Evolutionary conservation across 1,140 invertebrate species (phyloP).

Genomic region (Drosophila nigrodunni): DNA sequence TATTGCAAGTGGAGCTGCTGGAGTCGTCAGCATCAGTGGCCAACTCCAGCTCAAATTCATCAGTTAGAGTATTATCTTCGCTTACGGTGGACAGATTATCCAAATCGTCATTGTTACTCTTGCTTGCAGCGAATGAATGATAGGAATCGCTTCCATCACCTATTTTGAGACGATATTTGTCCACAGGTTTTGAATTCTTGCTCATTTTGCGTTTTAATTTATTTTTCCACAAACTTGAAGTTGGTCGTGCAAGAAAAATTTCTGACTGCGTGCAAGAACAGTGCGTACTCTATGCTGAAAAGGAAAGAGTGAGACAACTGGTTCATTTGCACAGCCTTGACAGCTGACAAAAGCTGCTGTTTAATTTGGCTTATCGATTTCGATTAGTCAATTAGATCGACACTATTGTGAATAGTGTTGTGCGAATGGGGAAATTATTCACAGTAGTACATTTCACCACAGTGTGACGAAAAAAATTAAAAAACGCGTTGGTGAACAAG

Average conservation of each 20-base stretch:
- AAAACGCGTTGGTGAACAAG: too few relatives aligned
- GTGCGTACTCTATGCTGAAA: not conserved
- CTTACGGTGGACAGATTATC: slow-evolving; percentile 4
- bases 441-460: too few relatives aligned
- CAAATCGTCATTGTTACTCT: not conserved
- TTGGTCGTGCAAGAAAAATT: not conserved
- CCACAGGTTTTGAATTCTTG: not conserved
- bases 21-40: not conserved
- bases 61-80: not conserved
- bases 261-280: not conserved
- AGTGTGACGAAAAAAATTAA: too few relatives aligned
- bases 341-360: slow-evolving; percentile 17
- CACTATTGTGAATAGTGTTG: slow-evolving; percentile 15
- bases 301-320: not conserved
- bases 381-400: slow-evolving; percentile 9
- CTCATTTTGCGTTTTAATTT: slow-evolving; percentile 29
- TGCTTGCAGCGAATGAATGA: slow-evolving; percentile 44
- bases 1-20: not conserved
- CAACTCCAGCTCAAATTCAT: not conserved
- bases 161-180: not conserved
- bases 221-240: not conserved
- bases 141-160: slow-evolving; percentile 45
- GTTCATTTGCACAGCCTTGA: not conserved
- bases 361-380: slow-evolving; percentile 14
- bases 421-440: not conserved